A percentile compares a stretch with the other conserved stretches of the same genome.
Conservation (phyloP, 2,797 vertebrate species). For the Mormyrus hasselquistii region DNA sequence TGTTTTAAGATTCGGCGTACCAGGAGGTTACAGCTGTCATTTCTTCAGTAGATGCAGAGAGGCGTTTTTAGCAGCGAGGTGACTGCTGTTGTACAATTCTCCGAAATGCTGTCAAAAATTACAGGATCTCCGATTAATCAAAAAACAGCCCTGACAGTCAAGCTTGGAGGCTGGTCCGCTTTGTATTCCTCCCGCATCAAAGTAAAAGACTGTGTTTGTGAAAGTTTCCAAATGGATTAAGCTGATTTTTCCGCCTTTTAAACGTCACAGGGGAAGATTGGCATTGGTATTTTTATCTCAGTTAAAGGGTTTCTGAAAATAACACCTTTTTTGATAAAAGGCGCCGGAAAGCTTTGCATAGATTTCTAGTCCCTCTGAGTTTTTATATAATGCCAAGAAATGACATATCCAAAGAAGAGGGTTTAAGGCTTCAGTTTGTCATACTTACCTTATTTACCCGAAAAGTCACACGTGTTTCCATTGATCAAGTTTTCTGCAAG, state of each 20-base stretch:
- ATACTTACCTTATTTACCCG: neutral
- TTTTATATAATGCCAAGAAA: conserved; percentile 25
- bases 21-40: conserved; percentile 26
- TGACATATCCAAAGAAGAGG: neutral
- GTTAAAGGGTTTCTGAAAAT: conserved; percentile 44
- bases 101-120: conserved; percentile 32
- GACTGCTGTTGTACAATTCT: conserved; percentile 42
- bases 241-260: conserved; percentile 38
- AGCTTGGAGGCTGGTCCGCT: conserved; percentile 33
- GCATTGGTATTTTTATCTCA: conserved; percentile 29
- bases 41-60: conserved; percentile 24
- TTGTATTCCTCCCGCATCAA: conserved; percentile 41
- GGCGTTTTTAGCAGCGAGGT: conserved; percentile 32
- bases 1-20: neutral
- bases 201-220: conserved; percentile 45
- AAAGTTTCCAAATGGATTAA: conserved; percentile 54
- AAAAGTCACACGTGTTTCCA: neutral
- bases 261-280: conserved; percentile 33
- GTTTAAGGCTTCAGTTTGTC: neutral
- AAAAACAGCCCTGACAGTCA: conserved; percentile 34
- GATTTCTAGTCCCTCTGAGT: conserved; percentile 36
- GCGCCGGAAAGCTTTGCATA: conserved; percentile 37
- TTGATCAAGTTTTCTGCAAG: neutral
- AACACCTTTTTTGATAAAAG: conserved; percentile 36
- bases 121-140: conserved; percentile 41